These are phyloP conservation scores for Drosophila truncata DNA, from an alignment of 1,140 invertebrate species.

Conservation along the genomic window DNA sequence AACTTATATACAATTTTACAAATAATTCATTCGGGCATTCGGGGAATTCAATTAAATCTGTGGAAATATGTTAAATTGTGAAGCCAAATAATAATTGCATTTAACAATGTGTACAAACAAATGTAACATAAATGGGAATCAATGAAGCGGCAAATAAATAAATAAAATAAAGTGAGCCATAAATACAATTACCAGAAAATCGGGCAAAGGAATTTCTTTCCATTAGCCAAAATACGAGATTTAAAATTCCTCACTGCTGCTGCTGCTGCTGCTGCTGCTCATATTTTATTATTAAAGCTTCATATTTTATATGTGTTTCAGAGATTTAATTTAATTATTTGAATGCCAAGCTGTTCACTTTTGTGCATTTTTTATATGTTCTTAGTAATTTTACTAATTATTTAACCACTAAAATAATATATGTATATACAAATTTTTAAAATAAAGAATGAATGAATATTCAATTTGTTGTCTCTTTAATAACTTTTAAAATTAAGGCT, in stretches of 20 bases:
- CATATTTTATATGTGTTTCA: neutral
- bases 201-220: neutral
- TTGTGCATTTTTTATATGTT: neutral
- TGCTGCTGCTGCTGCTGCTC: too few species aligned
- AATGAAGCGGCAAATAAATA: constrained; percentile 4
- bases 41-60: constrained; percentile 9
- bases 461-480: too few species aligned
- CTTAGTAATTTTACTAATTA: neutral
- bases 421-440: too few species aligned
- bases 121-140: neutral
- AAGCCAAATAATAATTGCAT: constrained; percentile 9
- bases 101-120: neutral
- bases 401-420: neutral
- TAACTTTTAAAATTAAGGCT: too few species aligned
- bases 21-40: constrained; percentile 2
- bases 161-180: neutral
- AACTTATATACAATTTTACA: constrained; percentile 2
- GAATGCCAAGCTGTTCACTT: neutral
- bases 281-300: neutral
- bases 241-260: neutral
- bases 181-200: constrained; percentile 7
- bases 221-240: neutral
- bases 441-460: too few species aligned
- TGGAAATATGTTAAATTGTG: neutral
- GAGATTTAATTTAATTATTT: neutral